Evolutionary conservation across 1,140 invertebrate species (phyloP).

Genomic region (Drosophila equinoxialis): DNA sequence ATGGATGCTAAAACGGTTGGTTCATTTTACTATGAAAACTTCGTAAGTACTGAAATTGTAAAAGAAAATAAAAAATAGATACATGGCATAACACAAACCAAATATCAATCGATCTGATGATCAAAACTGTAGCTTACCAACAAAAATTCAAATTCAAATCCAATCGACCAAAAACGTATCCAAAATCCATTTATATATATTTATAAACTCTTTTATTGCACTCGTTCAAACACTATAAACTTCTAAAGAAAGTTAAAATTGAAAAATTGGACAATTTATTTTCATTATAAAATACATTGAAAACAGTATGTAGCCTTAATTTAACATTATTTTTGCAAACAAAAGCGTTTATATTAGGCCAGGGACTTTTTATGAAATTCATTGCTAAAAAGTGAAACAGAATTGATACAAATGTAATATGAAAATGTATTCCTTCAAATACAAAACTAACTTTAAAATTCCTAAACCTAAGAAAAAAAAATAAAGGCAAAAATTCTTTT

Average conservation of each 20-base stretch:
- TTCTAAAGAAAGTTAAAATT: constrained; percentile 15
- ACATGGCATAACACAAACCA: not conserved
- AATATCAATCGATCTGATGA: not conserved
- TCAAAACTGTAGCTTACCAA: not conserved
- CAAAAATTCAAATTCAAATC: not conserved
- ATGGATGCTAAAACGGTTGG: constrained; percentile 97
- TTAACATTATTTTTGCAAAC: not conserved
- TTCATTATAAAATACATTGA: too few relatives aligned
- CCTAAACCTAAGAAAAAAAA: too few relatives aligned
- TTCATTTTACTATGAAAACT: constrained; percentile 96
- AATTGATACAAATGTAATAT: too few relatives aligned
- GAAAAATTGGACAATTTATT: constrained; percentile 25
- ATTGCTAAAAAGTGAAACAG: too few relatives aligned
- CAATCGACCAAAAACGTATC: not conserved
- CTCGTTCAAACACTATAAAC: not conserved
- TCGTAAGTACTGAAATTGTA: constrained; percentile 89
- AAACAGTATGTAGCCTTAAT: too few relatives aligned
- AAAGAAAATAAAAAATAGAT: constrained; percentile 31
- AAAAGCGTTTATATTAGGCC: not conserved
- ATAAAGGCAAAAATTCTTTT: too few relatives aligned
- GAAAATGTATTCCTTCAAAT: too few relatives aligned
- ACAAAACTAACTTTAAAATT: too few relatives aligned
- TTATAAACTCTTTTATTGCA: not conserved
- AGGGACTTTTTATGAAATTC: too few relatives aligned
- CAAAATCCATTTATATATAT: not conserved